Evolutionary conservation across 1,140 invertebrate species (phyloP).

Genomic region (Triops longicaudatus): DNA sequence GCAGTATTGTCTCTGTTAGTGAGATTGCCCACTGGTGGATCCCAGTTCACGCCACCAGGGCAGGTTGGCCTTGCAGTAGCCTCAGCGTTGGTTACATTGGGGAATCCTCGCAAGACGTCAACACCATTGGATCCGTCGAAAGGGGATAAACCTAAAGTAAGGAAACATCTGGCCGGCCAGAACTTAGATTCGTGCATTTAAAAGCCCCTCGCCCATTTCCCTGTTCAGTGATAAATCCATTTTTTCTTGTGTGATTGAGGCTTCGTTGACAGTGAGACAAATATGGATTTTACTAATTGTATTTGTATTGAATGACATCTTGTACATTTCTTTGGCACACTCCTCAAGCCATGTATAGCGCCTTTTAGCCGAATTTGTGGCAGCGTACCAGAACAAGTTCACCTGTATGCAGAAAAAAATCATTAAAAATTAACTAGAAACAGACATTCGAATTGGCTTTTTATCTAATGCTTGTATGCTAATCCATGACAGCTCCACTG

Average conservation of each 20-base stretch:
- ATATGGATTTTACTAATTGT: not conserved
- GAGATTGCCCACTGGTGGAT: constrained; percentile 69
- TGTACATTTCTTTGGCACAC: not conserved
- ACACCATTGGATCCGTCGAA: not conserved
- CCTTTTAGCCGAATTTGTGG: constrained; percentile 4
- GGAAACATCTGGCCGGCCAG: not conserved
- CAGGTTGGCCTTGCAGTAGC: constrained; percentile 50
- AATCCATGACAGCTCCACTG: no score
- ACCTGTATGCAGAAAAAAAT: not conserved
- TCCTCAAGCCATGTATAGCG: not conserved
- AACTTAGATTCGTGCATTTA: not conserved
- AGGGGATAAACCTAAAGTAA: constrained; percentile 1
- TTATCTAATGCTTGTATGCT: no score
- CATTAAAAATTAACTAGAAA: not conserved
- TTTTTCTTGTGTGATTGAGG: not conserved
- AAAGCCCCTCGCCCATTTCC: not conserved
- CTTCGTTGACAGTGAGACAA: not conserved
- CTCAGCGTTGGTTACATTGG: not conserved
- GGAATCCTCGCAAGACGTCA: not conserved
- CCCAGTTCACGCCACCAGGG: constrained; percentile 68
- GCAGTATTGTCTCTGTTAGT: constrained; percentile 87
- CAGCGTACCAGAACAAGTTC: constrained; percentile 8
- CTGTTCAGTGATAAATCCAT: not conserved
- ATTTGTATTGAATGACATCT: not conserved
- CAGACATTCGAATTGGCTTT: no score